Conservation (phyloP, 2,888 invertebrate species). For the Xanthia icteritia region DNA sequence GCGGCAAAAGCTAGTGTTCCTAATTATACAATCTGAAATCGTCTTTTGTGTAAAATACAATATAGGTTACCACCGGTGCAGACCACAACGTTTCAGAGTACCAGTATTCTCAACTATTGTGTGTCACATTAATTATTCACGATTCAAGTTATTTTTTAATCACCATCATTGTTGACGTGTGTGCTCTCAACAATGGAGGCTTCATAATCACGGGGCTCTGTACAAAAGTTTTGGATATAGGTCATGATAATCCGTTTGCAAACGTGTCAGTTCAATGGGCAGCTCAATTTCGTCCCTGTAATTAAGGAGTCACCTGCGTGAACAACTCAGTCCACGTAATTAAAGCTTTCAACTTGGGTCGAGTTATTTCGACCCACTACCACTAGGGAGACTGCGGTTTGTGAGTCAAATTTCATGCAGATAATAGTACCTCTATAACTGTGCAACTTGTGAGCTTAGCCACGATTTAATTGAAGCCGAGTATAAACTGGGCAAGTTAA, state of each 20-base stretch:
- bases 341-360: slow-evolving; percentile 88
- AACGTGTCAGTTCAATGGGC: slow-evolving; percentile 88
- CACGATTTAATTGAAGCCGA: slow-evolving; percentile 86
- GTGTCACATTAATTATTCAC: slow-evolving; percentile 47
- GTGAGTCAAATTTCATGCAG: slow-evolving; percentile 88
- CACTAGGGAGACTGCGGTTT: slow-evolving; percentile 84
- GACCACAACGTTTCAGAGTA: slow-evolving; percentile 2
- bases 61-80: not conserved
- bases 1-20: not conserved
- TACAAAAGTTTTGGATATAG: slow-evolving; percentile 74
- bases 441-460: slow-evolving; percentile 83
- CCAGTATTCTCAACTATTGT: slow-evolving; percentile 35
- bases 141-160: slow-evolving; percentile 60
- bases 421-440: slow-evolving; percentile 86
- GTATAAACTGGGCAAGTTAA: slow-evolving; percentile 78
- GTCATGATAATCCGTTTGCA: slow-evolving; percentile 87
- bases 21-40: not conserved
- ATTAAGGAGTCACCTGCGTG: slow-evolving; percentile 90
- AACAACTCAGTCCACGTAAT: slow-evolving; percentile 89
- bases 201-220: slow-evolving; percentile 66
- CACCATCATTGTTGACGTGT: slow-evolving; percentile 61
- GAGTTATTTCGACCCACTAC: slow-evolving; percentile 86
- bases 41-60: not conserved
- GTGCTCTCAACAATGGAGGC: slow-evolving; percentile 62
- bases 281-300: slow-evolving; percentile 88